A percentile compares a stretch with the other conserved stretches of the same genome.
phyloP scores from a whole-genome alignment of 2,797 vertebrate species.

The Semotilus atromaculatus region DNA sequence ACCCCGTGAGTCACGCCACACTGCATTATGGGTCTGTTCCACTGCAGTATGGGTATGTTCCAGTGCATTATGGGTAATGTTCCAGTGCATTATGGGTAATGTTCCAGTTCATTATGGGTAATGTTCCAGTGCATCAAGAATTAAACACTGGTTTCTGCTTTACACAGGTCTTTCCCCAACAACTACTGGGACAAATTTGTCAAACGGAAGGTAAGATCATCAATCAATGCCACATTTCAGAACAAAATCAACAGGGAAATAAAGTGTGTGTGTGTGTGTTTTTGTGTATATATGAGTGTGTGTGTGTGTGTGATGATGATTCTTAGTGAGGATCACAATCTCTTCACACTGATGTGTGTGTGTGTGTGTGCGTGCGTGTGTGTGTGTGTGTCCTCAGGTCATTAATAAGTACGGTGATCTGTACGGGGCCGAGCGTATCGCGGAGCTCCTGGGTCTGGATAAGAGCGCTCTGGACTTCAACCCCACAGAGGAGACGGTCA shows the following conservation, averaged over 20 bases:
- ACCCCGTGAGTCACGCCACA: conserved; percentile 85
- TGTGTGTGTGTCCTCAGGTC: conserved; percentile 77
- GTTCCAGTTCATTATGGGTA: too few relatives aligned
- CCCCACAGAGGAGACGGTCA: conserved; percentile 88
- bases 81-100: too few relatives aligned
- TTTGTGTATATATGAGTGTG: too few relatives aligned
- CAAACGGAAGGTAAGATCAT: conserved; percentile 88
- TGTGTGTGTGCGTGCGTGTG: neutral
- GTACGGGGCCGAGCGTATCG: conserved; percentile 95
- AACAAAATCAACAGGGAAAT: neutral
- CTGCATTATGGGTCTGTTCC: neutral
- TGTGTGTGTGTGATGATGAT: too few relatives aligned
- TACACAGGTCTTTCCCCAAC: conserved; percentile 92
- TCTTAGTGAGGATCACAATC: conserved; percentile 7
- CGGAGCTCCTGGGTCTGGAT: conserved; percentile 94
- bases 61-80: too few relatives aligned
- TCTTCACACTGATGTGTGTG: neutral
- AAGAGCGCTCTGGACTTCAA: conserved; percentile 98
- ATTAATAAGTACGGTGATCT: conserved; percentile 98
- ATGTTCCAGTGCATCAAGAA: neutral
- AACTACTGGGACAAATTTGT: conserved; percentile 99
- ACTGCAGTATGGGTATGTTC: too few relatives aligned
- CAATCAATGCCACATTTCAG: neutral
- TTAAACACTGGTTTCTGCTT: conserved; percentile 47
- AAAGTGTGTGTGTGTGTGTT: too few relatives aligned